A percentile compares a stretch with the other conserved stretches of the same genome.
phyloP scores from a whole-genome alignment of 2,113 vertebrate species.

The Trichomycterus rosablanca region DNA sequence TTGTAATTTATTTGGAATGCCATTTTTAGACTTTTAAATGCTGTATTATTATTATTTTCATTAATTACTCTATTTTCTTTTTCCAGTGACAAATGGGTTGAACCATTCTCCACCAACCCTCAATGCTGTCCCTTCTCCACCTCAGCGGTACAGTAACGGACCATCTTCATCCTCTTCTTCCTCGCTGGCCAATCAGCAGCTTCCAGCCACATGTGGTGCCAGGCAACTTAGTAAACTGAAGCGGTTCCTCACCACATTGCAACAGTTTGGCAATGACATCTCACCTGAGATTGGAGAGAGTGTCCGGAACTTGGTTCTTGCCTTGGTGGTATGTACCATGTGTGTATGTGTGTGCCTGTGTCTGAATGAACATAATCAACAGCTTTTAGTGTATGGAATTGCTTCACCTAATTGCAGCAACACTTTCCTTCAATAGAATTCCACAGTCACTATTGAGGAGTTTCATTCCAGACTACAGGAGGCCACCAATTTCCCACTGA shows the following conservation, averaged over 20 bases:
- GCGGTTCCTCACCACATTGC: constrained; percentile 94
- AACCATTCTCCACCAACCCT: constrained; percentile 92
- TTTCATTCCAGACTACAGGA: constrained; percentile 97
- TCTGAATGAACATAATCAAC: background rate
- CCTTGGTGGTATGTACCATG: constrained; percentile 80
- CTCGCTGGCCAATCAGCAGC: constrained; percentile 92
- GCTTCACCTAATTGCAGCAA: background rate
- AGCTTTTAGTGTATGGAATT: background rate
- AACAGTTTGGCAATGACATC: constrained; percentile 98
- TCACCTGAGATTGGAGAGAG: constrained; percentile 97
- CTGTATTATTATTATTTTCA: background rate
- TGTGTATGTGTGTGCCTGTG: background rate
- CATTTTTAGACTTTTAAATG: no score
- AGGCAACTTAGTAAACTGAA: constrained; percentile 98
- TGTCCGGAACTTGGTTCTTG: constrained; percentile 90
- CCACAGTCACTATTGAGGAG: constrained; percentile 95
- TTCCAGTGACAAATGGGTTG: constrained; percentile 90
- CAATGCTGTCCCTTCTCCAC: constrained; percentile 91
- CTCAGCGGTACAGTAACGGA: constrained; percentile 92
- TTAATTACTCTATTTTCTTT: constrained; percentile 23
- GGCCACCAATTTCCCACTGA: constrained; percentile 94
- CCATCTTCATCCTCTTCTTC: constrained; percentile 95
- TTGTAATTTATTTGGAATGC: no score
- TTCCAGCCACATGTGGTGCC: constrained; percentile 93
- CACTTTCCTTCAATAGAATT: constrained; percentile 73